These are phyloP conservation scores for Gasterosteus nipponicus DNA, from an alignment of 2,113 vertebrate species.

Conservation along the genomic window DNA sequence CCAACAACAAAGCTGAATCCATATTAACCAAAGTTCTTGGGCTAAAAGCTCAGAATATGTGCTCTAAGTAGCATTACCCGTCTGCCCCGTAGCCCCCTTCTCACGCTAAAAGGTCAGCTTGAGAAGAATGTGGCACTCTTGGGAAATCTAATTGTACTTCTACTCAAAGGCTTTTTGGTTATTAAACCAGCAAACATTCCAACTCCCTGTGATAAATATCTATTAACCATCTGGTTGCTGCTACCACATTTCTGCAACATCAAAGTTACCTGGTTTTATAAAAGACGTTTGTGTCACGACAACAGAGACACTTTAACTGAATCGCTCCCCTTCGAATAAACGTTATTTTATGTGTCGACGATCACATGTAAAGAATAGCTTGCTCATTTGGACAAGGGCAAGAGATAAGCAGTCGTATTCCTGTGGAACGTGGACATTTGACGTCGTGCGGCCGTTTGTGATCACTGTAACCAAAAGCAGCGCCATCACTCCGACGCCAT, in stretches of 20 bases:
- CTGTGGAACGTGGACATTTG: no score
- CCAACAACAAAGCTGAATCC: slow-evolving; percentile 32
- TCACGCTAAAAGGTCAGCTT: slow-evolving; percentile 14
- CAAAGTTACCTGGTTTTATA: not conserved
- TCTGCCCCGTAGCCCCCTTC: slow-evolving; percentile 47
- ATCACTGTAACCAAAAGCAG: no score
- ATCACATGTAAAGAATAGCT: no score
- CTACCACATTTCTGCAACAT: not conserved
- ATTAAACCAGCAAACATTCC: slow-evolving; percentile 12
- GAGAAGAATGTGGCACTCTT: slow-evolving; percentile 23
- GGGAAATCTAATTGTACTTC: slow-evolving; percentile 63
- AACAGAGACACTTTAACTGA: not conserved
- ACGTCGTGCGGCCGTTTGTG: no score
- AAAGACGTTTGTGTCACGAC: not conserved
- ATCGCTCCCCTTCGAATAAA: not conserved
- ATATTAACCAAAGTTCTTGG: slow-evolving; percentile 5
- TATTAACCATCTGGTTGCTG: not conserved
- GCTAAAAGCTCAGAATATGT: not conserved
- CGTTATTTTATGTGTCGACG: no score
- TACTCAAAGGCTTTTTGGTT: slow-evolving; percentile 7
- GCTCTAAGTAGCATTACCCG: not conserved
- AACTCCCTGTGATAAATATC: not conserved
- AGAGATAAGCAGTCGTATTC: no score
- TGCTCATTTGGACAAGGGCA: not conserved
- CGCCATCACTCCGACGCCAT: not conserved